Conservation (phyloP, 2,888 invertebrate species). For the Cataglyphis albicans region DNA sequence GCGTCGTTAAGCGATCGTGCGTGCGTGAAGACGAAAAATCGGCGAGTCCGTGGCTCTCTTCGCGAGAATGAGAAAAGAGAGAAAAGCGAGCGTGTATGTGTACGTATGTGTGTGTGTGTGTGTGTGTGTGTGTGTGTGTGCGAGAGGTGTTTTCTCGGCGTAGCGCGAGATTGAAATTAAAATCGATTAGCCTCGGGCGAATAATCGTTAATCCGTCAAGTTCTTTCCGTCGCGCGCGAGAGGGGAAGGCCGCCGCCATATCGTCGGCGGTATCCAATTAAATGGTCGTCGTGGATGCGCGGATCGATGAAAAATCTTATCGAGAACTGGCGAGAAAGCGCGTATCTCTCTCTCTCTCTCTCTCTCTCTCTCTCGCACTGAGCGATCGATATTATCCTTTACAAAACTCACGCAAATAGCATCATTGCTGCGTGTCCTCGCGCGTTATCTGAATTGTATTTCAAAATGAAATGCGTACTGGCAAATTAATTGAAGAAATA, state of each 20-base stretch:
- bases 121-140: background rate
- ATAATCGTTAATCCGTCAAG: slow-evolving; percentile 71
- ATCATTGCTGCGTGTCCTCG: background rate
- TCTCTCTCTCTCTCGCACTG: background rate
- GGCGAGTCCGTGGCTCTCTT: slow-evolving; percentile 16
- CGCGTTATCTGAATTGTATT: background rate
- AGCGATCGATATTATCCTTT: slow-evolving; percentile 24
- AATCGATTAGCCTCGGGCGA: slow-evolving; percentile 74
- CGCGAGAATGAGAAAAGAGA: slow-evolving; percentile 29
- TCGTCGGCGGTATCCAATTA: slow-evolving; percentile 56
- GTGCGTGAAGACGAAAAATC: slow-evolving; percentile 70
- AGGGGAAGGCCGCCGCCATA: slow-evolving; percentile 18
- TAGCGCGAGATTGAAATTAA: slow-evolving; percentile 73
- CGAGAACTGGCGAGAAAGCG: background rate
- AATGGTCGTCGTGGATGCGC: slow-evolving; percentile 57
- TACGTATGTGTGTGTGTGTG: no score
- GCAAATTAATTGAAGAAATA: background rate
- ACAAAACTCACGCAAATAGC: background rate
- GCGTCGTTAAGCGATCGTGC: slow-evolving; percentile 64
- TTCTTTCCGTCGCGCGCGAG: slow-evolving; percentile 54
- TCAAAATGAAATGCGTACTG: background rate
- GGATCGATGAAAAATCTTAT: slow-evolving; percentile 57
- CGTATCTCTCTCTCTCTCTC: background rate
- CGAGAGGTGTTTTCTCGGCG: slow-evolving; percentile 41
- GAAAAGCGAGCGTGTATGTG: background rate